Percentiles rank a stretch among this genome's conserved stretches.
Evolutionary conservation across 2,888 invertebrate species (phyloP).

Genomic region (Xestia sexstrigata): DNA sequence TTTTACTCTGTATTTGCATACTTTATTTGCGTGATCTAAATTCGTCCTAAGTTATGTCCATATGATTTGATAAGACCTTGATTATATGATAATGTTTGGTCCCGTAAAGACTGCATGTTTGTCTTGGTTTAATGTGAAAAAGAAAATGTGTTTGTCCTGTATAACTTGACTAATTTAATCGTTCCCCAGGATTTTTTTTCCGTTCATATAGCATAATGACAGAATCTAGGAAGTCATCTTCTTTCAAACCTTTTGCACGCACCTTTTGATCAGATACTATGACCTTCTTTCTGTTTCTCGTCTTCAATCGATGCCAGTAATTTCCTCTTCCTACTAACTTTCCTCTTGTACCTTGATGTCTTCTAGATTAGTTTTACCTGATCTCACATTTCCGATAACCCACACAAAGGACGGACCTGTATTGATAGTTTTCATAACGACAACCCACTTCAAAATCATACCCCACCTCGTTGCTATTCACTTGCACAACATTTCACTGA

Average conservation of each 20-base stretch:
- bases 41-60: conserved; percentile 54
- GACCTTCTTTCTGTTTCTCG: background rate
- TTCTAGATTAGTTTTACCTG: background rate
- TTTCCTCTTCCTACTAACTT: conserved; percentile 11
- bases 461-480: conserved; percentile 15
- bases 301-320: background rate
- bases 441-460: background rate
- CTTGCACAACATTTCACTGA: conserved; percentile 50
- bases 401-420: background rate
- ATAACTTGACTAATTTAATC: background rate
- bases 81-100: conserved; percentile 49
- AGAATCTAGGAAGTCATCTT: conserved; percentile 4
- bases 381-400: background rate
- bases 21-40: conserved; percentile 54
- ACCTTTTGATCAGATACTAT: background rate
- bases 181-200: background rate
- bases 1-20: conserved; percentile 48
- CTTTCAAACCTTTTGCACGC: background rate
- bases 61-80: conserved; percentile 55
- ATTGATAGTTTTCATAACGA: conserved; percentile 25
- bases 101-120: conserved; percentile 23
- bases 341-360: background rate
- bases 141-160: background rate
- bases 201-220: background rate
- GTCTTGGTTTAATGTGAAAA: conserved; percentile 9